Evolutionary conservation across 2,888 invertebrate genomes (phyloP), one percentile per base, ranked within the genome.

Genomic region (Merodon equestris): DNA sequence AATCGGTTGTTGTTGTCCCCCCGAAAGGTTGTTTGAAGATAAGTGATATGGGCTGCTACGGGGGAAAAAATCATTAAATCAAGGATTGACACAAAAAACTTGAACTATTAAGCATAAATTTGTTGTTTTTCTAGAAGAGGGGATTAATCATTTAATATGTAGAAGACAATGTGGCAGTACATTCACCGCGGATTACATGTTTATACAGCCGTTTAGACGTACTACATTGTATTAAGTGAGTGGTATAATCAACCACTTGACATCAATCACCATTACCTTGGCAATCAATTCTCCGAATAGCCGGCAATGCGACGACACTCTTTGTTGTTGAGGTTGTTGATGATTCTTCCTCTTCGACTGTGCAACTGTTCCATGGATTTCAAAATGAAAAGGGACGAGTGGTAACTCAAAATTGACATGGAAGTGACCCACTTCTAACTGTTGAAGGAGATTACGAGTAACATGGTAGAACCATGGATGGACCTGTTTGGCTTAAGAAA

Each of bases 1-100:
- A 14, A 74, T 79, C 9, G 79, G 74, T 42, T 74, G 79, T 19
- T 67, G 77, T 27, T 79, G 74, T 34, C 79, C 79, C 36, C 60
- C 60, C 45, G 74, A 74, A 51, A 45, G 73, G 17, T 68, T 68
- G 7, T 82, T 58, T 84, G 82, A 84, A 83, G 86, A 83, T 82
- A 86, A 84, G 82, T 86, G 87, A 83, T 87, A 87, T 71, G 87
- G 85, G 83, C 85, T 87, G 82, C 86, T 86, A 79, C 85, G 85
- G 81, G 40, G 40, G 3, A n/a, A n/a, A 36, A 36, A 7, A 36
- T 18, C 15, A 27, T 48, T 48, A 47, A 17, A 1, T 9, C 1
- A 9, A 47, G 9, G 17, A 5, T 7, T 47, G 17, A 9, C n/a
- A n/a, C 3, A 40, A 40, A 40, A 40, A 10, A 40, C 3, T 9